Percentiles rank a stretch among this genome's conserved stretches.
These are phyloP conservation scores for Gymnocypris eckloni DNA, from an alignment of 2,797 vertebrate genomes.

Conservation along the genomic window DNA sequence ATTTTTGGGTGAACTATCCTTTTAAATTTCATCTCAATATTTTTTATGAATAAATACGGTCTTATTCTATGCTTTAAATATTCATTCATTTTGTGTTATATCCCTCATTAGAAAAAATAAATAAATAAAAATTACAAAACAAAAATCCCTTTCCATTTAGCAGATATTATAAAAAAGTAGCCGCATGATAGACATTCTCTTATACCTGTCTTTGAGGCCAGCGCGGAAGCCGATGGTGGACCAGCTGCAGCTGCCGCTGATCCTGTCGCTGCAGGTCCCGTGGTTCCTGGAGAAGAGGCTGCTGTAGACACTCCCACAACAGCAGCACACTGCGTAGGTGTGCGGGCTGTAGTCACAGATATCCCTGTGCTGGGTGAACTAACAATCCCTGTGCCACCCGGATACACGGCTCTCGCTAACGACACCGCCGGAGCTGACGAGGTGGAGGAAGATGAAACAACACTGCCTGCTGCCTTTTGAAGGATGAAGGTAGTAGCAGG, in stretches of 20 bases:
- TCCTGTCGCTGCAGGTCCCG: constrained; percentile 80
- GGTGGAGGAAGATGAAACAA: constrained; percentile 62
- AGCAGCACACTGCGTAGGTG: constrained; percentile 74
- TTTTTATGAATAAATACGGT: background rate
- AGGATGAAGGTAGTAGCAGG: constrained; percentile 78
- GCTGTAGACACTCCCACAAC: constrained; percentile 79
- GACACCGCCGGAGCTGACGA: constrained; percentile 46
- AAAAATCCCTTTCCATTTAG: background rate
- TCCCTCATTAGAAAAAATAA: background rate
- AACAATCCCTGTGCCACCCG: constrained; percentile 76
- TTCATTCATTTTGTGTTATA: background rate
- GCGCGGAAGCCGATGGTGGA: constrained; percentile 75
- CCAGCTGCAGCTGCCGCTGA: constrained; percentile 78
- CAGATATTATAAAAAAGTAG: too few species aligned
- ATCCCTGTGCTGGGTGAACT: constrained; percentile 77
- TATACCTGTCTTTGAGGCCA: constrained; percentile 81
- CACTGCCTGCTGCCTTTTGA: constrained; percentile 64
- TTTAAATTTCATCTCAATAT: background rate
- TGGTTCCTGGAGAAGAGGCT: constrained; percentile 73
- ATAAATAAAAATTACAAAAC: background rate
- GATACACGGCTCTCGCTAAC: constrained; percentile 76
- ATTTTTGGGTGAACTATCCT: background rate
- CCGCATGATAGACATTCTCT: background rate
- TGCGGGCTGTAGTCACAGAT: constrained; percentile 77
- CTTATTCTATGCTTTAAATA: background rate